phyloP scores from a whole-genome alignment of 64 coral and sea anemone genomes.

The Stylophora pistillata region DNA sequence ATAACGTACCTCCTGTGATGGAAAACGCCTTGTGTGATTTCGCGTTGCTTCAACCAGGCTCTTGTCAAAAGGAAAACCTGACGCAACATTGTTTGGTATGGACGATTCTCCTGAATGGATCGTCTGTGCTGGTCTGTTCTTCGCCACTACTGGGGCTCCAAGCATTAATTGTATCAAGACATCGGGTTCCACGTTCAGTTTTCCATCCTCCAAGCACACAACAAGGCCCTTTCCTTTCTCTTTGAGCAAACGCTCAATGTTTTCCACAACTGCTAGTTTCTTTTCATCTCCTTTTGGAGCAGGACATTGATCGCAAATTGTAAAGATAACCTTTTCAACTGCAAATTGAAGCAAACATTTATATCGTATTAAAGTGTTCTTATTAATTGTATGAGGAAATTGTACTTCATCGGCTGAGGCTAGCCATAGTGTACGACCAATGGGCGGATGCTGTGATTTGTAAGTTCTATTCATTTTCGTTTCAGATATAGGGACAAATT shows the following conservation, averaged over 20 bases:
- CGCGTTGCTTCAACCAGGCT: neutral
- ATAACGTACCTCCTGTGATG: neutral
- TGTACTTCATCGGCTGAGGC: neutral
- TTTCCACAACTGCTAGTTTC: neutral
- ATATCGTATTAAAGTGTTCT: neutral
- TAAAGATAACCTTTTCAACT: neutral
- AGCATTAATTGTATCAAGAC: neutral
- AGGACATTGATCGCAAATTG: neutral
- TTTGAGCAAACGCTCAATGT: neutral
- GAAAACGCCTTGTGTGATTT: neutral
- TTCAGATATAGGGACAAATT: too few species aligned
- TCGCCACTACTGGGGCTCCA: neutral
- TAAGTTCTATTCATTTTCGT: too few species aligned
- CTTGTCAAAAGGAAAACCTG: neutral
- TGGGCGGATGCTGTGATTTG: too few species aligned
- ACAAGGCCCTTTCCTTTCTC: conserved; percentile 1
- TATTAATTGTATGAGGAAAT: neutral
- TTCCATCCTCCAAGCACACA: neutral
- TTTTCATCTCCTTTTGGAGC: neutral
- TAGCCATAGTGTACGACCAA: neutral
- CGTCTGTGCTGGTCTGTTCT: neutral
- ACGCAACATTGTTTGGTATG: neutral
- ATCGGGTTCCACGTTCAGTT: neutral
- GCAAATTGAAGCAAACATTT: neutral
- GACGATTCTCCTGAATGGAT: neutral